Conservation (phyloP, 2,888 invertebrate species). For the Lydus trimaculatus region DNA sequence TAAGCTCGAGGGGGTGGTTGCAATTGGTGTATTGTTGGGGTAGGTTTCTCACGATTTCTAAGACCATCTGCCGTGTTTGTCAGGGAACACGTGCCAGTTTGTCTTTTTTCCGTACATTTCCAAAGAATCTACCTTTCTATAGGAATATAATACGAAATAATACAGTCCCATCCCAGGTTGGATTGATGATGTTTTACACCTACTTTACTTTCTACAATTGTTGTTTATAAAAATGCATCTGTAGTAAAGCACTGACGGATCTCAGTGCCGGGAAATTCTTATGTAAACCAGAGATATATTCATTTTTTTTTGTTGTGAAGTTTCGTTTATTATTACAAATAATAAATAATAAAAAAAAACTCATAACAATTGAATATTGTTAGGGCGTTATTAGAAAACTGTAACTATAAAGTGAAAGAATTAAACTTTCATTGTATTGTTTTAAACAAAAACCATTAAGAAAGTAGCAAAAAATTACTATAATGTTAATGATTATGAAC, state of each 20-base stretch:
- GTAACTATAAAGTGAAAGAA: constrained; percentile 31
- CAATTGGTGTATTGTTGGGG: constrained; percentile 9
- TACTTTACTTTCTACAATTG: constrained; percentile 47
- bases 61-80: constrained; percentile 24
- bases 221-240: constrained; percentile 43
- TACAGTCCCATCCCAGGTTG: constrained; percentile 35
- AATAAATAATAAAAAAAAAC: background rate
- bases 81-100: constrained; percentile 28
- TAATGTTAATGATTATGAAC: constrained; percentile 14
- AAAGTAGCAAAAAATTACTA: constrained; percentile 14
- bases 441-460: constrained; percentile 16
- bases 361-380: constrained; percentile 31
- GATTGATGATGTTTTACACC: constrained; percentile 47
- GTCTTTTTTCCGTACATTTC: constrained; percentile 28
- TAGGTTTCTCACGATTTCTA: constrained; percentile 28
- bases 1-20: constrained; percentile 10
- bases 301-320: constrained; percentile 34
- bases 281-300: constrained; percentile 44
- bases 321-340: constrained; percentile 23
- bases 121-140: constrained; percentile 35
- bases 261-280: constrained; percentile 25
- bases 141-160: constrained; percentile 27
- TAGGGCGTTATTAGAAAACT: constrained; percentile 20
- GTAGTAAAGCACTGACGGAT: constrained; percentile 33
- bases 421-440: constrained; percentile 24